Evolutionary conservation across 1,140 invertebrate genomes (phyloP).

Genomic region (Zaprionus capensis): DNA sequence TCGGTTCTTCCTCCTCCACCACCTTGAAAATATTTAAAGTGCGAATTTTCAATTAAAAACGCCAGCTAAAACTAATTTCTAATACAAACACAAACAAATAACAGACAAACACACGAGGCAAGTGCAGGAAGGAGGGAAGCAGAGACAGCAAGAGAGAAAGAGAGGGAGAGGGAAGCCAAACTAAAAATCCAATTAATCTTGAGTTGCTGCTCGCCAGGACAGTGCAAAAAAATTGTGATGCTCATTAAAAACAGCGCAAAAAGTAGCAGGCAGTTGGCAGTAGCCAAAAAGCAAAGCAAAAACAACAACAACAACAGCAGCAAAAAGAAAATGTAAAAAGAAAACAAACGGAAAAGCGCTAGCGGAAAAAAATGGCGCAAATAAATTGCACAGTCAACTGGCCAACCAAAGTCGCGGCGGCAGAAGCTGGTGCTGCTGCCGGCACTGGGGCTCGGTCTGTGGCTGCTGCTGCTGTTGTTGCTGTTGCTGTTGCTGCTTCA

Average conservation of each 20-base stretch:
- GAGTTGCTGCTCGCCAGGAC: constrained; percentile 43
- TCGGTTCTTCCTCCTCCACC: constrained; percentile 37
- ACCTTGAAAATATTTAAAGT: constrained; percentile 46
- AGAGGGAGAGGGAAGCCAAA: constrained; percentile 26
- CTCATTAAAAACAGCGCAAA: constrained; percentile 67
- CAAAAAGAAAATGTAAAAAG: constrained; percentile 13
- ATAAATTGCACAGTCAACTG: constrained; percentile 64
- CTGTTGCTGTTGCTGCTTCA: constrained; percentile 20
- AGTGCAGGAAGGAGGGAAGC: too few species aligned
- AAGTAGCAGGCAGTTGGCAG: constrained; percentile 55
- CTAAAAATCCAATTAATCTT: constrained; percentile 75
- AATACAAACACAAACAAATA: constrained; percentile 64
- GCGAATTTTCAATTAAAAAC: constrained; percentile 53
- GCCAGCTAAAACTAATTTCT: constrained; percentile 65
- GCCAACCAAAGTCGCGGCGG: constrained; percentile 51
- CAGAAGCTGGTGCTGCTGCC: constrained; percentile 16
- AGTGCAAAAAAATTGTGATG: constrained; percentile 46
- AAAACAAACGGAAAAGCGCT: background rate
- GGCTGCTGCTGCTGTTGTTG: background rate
- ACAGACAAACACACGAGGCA: constrained; percentile 4
- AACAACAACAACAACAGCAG: constrained; percentile 18
- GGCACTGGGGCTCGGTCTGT: background rate
- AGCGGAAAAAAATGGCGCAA: constrained; percentile 36
- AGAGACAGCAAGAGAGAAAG: background rate
- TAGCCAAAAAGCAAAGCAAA: constrained; percentile 3